Conservation (phyloP, 2,888 invertebrate genomes). For the Euzophera pinguis region DNA sequence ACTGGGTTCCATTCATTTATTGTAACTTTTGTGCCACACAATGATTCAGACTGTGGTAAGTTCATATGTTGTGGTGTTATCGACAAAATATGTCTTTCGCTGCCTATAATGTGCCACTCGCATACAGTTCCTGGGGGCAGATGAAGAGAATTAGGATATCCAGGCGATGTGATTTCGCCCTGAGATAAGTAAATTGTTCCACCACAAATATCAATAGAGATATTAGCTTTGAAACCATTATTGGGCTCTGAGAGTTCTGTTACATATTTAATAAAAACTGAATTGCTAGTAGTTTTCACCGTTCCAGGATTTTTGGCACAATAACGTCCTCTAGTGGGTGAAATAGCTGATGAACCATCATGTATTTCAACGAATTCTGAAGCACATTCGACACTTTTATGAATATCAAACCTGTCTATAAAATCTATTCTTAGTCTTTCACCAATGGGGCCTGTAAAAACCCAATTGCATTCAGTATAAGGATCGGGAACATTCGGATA, state of each 20-base stretch:
- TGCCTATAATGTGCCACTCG: slow-evolving; percentile 83
- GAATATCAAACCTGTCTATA: slow-evolving; percentile 85
- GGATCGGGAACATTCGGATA: slow-evolving; percentile 90
- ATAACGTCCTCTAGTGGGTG: slow-evolving; percentile 82
- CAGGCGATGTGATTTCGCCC: slow-evolving; percentile 84
- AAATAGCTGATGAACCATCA: slow-evolving; percentile 88
- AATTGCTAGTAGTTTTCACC: slow-evolving; percentile 81
- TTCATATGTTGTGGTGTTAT: slow-evolving; percentile 44
- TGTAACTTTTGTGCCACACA: slow-evolving; percentile 54
- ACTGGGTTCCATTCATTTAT: slow-evolving; percentile 48
- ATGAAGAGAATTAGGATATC: slow-evolving; percentile 78
- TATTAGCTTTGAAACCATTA: slow-evolving; percentile 87
- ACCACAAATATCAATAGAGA: slow-evolving; percentile 80
- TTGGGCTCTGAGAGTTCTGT: slow-evolving; percentile 85
- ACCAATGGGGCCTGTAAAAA: slow-evolving; percentile 85
- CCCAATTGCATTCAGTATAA: slow-evolving; percentile 91
- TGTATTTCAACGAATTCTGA: slow-evolving; percentile 87
- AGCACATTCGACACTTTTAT: slow-evolving; percentile 42
- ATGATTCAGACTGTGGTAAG: slow-evolving; percentile 43
- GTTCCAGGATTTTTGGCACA: slow-evolving; percentile 83
- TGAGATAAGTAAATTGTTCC: slow-evolving; percentile 81
- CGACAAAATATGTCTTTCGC: slow-evolving; percentile 36
- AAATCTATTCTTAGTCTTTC: slow-evolving; percentile 89
- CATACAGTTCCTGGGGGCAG: slow-evolving; percentile 82
- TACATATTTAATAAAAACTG: slow-evolving; percentile 84